Percentiles rank a stretch among this genome's conserved stretches.
Conservation (phyloP, 2,113 vertebrate genomes). For the Tetrax tetrax region DNA sequence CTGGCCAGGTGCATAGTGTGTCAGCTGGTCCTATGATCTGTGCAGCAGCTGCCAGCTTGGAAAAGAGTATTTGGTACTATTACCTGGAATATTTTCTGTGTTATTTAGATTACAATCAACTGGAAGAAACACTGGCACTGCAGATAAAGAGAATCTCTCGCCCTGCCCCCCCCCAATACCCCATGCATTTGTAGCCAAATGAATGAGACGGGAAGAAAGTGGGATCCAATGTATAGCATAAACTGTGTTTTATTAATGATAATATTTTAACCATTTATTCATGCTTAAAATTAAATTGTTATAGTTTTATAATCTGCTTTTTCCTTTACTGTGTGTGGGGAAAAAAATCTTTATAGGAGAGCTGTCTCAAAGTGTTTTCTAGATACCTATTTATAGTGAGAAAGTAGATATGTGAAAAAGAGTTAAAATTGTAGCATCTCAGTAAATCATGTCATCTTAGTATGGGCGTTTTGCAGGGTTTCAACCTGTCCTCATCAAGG, state of each 20-base stretch:
- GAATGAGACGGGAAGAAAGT: background rate
- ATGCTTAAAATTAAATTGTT: background rate
- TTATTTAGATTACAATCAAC: background rate
- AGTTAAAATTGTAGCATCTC: background rate
- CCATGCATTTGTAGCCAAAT: background rate
- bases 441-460: background rate
- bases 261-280: too few relatives aligned
- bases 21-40: background rate
- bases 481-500: background rate
- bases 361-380: background rate
- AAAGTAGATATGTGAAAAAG: background rate
- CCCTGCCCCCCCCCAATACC: rapidly evolving
- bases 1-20: background rate
- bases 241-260: background rate
- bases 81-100: background rate
- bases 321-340: background rate
- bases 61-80: background rate
- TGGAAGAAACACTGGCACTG: background rate
- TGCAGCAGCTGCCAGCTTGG: background rate
- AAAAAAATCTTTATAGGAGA: background rate
- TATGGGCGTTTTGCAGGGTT: background rate
- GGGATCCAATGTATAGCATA: background rate
- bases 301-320: background rate
- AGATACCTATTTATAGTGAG: background rate
- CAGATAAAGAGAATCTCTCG: background rate